phyloP scores from a whole-genome alignment of 1,140 invertebrate species.

The Caenorhabditis tropicalis region DNA sequence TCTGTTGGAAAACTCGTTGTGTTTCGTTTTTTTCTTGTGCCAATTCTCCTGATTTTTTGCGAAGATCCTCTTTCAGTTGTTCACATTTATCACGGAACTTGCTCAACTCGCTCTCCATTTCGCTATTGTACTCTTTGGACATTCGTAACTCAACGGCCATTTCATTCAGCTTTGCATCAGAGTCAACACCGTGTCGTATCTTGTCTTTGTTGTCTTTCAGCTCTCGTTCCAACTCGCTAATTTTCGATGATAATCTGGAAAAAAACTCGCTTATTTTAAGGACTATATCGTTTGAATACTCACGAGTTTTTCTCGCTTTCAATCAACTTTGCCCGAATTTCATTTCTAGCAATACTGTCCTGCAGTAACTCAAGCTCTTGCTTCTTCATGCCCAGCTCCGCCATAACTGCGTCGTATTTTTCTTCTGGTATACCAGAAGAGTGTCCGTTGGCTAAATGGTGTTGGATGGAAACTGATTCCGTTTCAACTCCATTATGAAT shows the following conservation, averaged over 20 bases:
- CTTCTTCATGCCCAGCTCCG: not conserved
- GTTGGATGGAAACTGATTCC: not conserved
- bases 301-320: constrained; percentile 1
- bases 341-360: not conserved
- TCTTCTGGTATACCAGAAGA: not conserved
- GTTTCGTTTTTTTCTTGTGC: constrained; percentile 47
- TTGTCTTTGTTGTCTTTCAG: constrained; percentile 25
- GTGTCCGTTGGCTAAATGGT: not conserved
- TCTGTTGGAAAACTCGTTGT: constrained; percentile 1
- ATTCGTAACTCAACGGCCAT: constrained; percentile 10
- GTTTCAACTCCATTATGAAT: not conserved
- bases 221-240: constrained; percentile 25
- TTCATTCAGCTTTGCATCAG: constrained; percentile 5
- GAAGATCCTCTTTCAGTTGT: constrained; percentile 2
- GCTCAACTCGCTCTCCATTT: constrained; percentile 42
- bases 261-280: not conserved
- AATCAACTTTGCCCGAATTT: constrained; percentile 15
- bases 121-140: constrained; percentile 30
- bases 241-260: constrained; percentile 14
- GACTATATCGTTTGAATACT: not conserved
- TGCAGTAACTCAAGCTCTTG: constrained; percentile 8
- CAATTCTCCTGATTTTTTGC: constrained; percentile 36
- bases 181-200: not conserved
- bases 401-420: constrained; percentile 2
- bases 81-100: constrained; percentile 40